Conservation (phyloP, 1,140 invertebrate species). For the Drosophila punjabiensis region DNA sequence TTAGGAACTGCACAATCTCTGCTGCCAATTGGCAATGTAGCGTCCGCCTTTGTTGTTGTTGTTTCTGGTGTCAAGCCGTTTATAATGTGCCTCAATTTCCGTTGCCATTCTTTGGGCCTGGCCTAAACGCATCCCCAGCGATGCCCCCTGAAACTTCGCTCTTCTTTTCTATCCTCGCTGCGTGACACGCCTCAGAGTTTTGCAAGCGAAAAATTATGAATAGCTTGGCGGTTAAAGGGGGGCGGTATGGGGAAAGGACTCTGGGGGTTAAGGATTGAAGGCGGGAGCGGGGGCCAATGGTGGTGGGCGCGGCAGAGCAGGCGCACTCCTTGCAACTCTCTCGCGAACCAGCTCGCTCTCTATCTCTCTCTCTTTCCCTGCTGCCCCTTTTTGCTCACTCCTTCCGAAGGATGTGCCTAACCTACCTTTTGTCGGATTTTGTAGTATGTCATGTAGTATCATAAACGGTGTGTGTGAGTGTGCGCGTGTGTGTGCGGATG, state of each 20-base stretch:
- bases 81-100: slow-evolving; percentile 78
- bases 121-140: slow-evolving; percentile 54
- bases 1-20: slow-evolving; percentile 55
- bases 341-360: slow-evolving; percentile 18
- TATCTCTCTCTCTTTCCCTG: slow-evolving; percentile 19
- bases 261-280: slow-evolving; percentile 28
- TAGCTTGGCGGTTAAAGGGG: slow-evolving; percentile 31
- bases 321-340: slow-evolving; percentile 56
- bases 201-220: slow-evolving; percentile 59
- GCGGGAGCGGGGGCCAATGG: slow-evolving; percentile 24
- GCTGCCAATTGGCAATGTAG: slow-evolving; percentile 45
- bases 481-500: slow-evolving; percentile 23
- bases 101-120: slow-evolving; percentile 57
- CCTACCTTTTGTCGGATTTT: slow-evolving; percentile 79
- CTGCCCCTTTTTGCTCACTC: background rate
- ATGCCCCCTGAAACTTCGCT: background rate
- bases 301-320: slow-evolving; percentile 77
- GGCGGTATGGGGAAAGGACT: slow-evolving; percentile 25
- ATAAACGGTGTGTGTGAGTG: slow-evolving; percentile 44
- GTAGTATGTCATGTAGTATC: slow-evolving; percentile 69
- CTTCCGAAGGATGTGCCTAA: slow-evolving; percentile 69
- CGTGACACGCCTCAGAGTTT: slow-evolving; percentile 69
- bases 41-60: slow-evolving; percentile 54
- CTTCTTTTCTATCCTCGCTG: background rate
- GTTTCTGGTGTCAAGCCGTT: slow-evolving; percentile 50